Base-by-base conservation (phyloP, 2,113 vertebrate genomes). In the Trogon melanurus region DNA sequence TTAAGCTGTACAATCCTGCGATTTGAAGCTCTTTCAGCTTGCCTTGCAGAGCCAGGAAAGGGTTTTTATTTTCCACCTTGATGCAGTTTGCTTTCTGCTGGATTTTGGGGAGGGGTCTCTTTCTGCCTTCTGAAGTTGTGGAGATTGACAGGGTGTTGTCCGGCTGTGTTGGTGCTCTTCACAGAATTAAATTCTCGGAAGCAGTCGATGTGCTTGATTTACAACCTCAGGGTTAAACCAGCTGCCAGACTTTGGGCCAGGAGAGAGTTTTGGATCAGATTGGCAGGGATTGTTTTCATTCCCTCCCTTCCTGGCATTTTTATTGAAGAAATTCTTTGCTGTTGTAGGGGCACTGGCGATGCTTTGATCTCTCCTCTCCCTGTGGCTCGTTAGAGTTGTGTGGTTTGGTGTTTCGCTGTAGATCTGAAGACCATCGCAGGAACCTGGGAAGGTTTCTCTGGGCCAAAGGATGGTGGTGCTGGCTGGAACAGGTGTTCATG, bases 271-370 rank as follows among this genome's bases (percentile, higher is more conserved):
- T 81, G 61, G 26, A 64, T 90, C 57, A 18, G 32, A 47, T 13
- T 54, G 48, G 34, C 65, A 64, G 66, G 38, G 30, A 13, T 22
- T 72, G 57, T 64, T 90, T 95, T 79, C 44, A 82, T 92, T 85
- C 34, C 20, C 34, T 88, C 48, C 32, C 32, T 93, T 94, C 41
- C 27, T 85, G 71, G 53, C 17, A 38, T 57, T 90, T 95, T 64
- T 53, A 60, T 16, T 60, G 61, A 67, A 93, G 57, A 58, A 85
- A 72, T 90, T 79, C 71, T 41, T 82, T 48, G 62, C 57, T 64
- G 53, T 60, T 1, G 7, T 8, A n/a, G 66, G 66, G 66, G 65
- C 22, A 19, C 21, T 57, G 61, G 44, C 70, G 50, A 5, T 54
- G 47, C 61, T 88, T 89, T 76, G 64, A 56, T 82, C 5, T 83